A percentile compares a stretch with the other conserved stretches of the same genome.
Evolutionary conservation across 2,888 invertebrate species (phyloP).

Genomic region (Branchipolynoe longqiensis): DNA sequence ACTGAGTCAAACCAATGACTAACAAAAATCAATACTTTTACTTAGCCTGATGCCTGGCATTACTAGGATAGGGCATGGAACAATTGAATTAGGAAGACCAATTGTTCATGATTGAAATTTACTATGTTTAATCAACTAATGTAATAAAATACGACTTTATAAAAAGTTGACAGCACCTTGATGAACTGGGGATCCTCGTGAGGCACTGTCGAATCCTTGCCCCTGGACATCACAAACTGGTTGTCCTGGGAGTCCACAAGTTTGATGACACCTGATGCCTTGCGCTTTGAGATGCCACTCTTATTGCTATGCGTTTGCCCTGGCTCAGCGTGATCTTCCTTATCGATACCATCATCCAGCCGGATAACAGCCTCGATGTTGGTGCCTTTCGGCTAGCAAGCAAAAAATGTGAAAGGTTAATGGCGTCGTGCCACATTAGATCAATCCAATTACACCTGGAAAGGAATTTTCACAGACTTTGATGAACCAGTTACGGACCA

Average conservation of each 20-base stretch:
- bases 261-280: conserved; percentile 61
- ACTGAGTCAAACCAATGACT: too few species aligned
- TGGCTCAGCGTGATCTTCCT: conserved; percentile 18
- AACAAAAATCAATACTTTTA: too few species aligned
- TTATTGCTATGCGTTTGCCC: neutral
- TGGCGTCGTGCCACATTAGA: too few species aligned
- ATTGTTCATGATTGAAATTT: too few species aligned
- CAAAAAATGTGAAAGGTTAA: neutral
- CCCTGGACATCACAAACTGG: conserved; percentile 69
- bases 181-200: conserved; percentile 69
- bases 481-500: too few species aligned
- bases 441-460: neutral
- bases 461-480: too few species aligned
- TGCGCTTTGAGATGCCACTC: neutral
- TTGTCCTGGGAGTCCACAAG: conserved; percentile 70
- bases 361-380: conserved; percentile 68
- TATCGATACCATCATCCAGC: conserved; percentile 61
- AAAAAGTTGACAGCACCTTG: conserved; percentile 35
- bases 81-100: too few species aligned
- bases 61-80: too few species aligned
- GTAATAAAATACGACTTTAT: too few species aligned
- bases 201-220: conserved; percentile 69
- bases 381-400: conserved; percentile 60
- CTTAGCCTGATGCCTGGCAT: too few species aligned
- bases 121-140: too few species aligned